Base-by-base conservation (phyloP, 2,797 vertebrate genomes). In the Acanthornis magna region DNA sequence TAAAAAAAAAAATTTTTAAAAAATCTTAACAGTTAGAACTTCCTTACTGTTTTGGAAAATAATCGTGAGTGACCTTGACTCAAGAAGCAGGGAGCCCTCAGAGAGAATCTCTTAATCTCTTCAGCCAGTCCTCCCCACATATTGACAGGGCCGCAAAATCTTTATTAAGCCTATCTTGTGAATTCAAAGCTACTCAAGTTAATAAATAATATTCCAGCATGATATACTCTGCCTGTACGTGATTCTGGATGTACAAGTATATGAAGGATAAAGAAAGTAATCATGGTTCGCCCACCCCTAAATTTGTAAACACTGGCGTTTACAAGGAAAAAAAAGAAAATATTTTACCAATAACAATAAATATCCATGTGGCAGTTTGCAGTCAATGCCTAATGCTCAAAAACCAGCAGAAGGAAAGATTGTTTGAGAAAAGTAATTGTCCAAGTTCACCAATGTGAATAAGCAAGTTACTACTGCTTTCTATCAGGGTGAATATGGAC, bases 371-470 rank as follows among this genome's bases (percentile, higher is more conserved):
- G 40, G 66, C 50, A 82, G 53, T 85, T 90, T 87, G 55, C 19
- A 73, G 68, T 76, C 90, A 79, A 83, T 53, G 43, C 11, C 36
- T 74, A 62, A 54, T 40, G 34, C 53, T 73, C 54, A 54, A 71
- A 89, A 85, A 34, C 5, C 36, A 91, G 48, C 14, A 80, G 61
- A 50, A 94, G 26, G 51, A 90, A 92, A 60, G 36, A 70, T 26
- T 74, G 40, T 57, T 91, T 83, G 76, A 93, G 75, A 78, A 75
- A 95, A 83, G 58, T 76, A 75, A 93, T 95, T 96, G 93, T 92
- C 92, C 77, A 85, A 83, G 68, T 91, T 92, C 88, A 77, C 34
- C 79, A 88, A 26, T 34, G 43, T 77, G 83, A 86, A 88, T 75
- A 88, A 94, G 36, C 34, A 71, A 92, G 71, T 81, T 81, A 80